A percentile compares a stretch with the other conserved stretches of the same genome.
Evolutionary conservation across 2,113 vertebrate genomes (phyloP).

Genomic region (Thalassoma bifasciatum): DNA sequence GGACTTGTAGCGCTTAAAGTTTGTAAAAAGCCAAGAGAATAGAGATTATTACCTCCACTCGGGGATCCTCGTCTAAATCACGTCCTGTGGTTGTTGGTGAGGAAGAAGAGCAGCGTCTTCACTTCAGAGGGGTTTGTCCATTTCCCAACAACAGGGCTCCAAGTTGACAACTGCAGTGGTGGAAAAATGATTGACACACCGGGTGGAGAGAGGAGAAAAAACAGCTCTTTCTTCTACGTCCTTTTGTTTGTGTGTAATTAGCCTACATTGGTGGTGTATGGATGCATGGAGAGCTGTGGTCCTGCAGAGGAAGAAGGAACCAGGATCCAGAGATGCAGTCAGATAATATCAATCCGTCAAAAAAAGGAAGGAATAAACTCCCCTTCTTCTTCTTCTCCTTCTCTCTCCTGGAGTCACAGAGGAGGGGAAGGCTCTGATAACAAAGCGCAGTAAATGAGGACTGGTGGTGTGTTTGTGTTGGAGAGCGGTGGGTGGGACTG

Average conservation of each 20-base stretch:
- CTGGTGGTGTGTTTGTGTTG: conserved; percentile 37
- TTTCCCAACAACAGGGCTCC: conserved; percentile 62
- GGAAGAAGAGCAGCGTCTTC: conserved; percentile 35
- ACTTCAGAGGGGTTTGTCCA: conserved; percentile 64
- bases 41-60: conserved; percentile 51
- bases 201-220: background rate
- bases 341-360: conserved; percentile 48
- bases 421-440: conserved; percentile 15
- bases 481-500: conserved; percentile 47
- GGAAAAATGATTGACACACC: conserved; percentile 41
- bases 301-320: conserved; percentile 22
- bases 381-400: too few relatives aligned
- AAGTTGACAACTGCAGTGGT: conserved; percentile 68
- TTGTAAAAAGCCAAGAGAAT: background rate
- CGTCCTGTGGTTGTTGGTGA: conserved; percentile 48
- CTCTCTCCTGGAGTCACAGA: conserved; percentile 18
- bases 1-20: conserved; percentile 22
- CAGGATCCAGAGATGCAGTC: conserved; percentile 43
- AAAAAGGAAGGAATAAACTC: conserved; percentile 28
- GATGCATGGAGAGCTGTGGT: conserved; percentile 14
- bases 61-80: conserved; percentile 54
- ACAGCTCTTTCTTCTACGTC: conserved; percentile 7
- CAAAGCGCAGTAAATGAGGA: conserved; percentile 30
- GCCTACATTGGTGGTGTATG: background rate
- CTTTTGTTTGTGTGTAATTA: conserved; percentile 10